Evolutionary conservation across 2,888 invertebrate genomes (phyloP).

Genomic region (Molanna angustata): DNA sequence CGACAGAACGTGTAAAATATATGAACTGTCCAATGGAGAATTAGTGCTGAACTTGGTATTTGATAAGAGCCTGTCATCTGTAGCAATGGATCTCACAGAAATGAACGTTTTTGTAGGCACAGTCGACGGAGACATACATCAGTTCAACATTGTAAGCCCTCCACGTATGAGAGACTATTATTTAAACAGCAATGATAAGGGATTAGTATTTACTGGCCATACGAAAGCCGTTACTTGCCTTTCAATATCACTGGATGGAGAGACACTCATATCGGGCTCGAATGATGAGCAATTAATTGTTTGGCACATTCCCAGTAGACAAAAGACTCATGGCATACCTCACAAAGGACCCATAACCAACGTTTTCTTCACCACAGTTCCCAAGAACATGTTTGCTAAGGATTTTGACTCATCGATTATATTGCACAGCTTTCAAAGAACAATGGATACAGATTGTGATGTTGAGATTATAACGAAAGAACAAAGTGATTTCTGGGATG

Average conservation of each 20-base stretch:
- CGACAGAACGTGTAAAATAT: slow-evolving; percentile 82
- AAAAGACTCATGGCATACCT: slow-evolving; percentile 65
- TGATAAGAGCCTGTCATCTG: slow-evolving; percentile 64
- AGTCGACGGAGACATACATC: slow-evolving; percentile 65
- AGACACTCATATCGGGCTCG: slow-evolving; percentile 72
- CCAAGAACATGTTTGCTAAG: slow-evolving; percentile 58
- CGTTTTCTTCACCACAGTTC: slow-evolving; percentile 61
- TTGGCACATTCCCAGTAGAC: slow-evolving; percentile 79
- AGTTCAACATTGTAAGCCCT: slow-evolving; percentile 64
- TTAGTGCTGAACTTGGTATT: slow-evolving; percentile 73
- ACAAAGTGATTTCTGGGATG: slow-evolving; percentile 45
- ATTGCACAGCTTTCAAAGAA: slow-evolving; percentile 62
- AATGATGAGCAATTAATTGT: slow-evolving; percentile 70
- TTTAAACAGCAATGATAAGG: slow-evolving; percentile 53
- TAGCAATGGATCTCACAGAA: slow-evolving; percentile 69
- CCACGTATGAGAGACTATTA: slow-evolving; percentile 67
- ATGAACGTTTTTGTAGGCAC: slow-evolving; percentile 73
- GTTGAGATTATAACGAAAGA: slow-evolving; percentile 46
- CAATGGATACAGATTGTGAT: slow-evolving; percentile 54
- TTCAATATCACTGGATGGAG: slow-evolving; percentile 69
- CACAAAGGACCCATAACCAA: slow-evolving; percentile 77
- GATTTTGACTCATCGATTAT: slow-evolving; percentile 57
- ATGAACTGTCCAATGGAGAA: slow-evolving; percentile 67
- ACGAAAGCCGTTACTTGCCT: slow-evolving; percentile 67
- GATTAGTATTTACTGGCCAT: slow-evolving; percentile 64